Base-by-base conservation (phyloP, 2,797 vertebrate genomes). In the Alouatta caraya region DNA sequence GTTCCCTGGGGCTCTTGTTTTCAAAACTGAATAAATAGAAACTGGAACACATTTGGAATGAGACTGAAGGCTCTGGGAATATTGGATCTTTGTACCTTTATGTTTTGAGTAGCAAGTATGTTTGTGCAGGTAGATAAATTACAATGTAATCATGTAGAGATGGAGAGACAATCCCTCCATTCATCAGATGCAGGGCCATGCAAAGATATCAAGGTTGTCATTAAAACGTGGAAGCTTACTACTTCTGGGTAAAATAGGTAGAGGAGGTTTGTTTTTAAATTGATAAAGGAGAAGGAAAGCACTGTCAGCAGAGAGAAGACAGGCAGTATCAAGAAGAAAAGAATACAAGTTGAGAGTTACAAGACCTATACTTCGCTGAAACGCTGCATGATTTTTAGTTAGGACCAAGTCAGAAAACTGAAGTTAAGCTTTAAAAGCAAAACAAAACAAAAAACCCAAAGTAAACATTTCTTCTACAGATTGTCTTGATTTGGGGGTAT, bases 11-110 rank as follows among this genome's bases (percentile, higher is more conserved):
- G 24, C 64, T 97, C 89, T 96, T 44, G 61, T 70, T 64, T 92
- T 93, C 90, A 88, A 96, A 97, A 81, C 93, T 42, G 90, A 96
- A 91, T 72, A 96, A 81, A 67, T 79, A 42, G 24, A 39, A 93
- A 44, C 17, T 79, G 26, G 44, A 67, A 42, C 80, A 50, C 55
- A 94, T 79, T 88, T 26, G 52, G 97, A 97, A 97, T n/a, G 22
- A 96, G n/a, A 22, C 5, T 61, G 64, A 95, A 97, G 80, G 37
- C 2, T 79, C 37, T 72, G 33, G 17, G 7, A 48, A 94, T 67
- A 33, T 7, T 86, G 33, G 21, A 11, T 10, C 85, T 94, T 89
- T 88, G 2, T 55, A 83, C 73, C 98, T 84, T 44, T 67, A 95
- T 81, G 97, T 89, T 59, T 80, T 14, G 88, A 95, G 92, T 55